These are phyloP conservation scores for Motacilla alba DNA, from an alignment of 2,113 vertebrate species.

Conservation along the genomic window DNA sequence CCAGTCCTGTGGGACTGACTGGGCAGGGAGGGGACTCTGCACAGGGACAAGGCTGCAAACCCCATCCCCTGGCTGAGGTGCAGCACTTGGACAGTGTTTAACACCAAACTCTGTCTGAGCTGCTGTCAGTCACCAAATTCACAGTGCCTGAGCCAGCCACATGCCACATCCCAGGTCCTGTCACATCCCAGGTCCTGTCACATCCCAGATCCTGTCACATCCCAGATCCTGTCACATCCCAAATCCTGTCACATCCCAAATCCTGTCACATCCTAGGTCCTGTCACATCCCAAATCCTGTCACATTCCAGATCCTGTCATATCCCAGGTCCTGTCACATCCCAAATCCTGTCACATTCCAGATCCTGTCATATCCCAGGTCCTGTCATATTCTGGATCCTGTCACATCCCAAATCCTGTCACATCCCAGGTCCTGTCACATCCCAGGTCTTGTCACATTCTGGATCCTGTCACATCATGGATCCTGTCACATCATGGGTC, in stretches of 20 bases:
- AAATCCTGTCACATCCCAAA: rapidly evolving
- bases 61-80: neutral
- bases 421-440: rapidly evolving
- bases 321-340: rapidly evolving
- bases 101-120: neutral
- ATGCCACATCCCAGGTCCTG: neutral
- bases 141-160: neutral
- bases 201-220: neutral
- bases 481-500: rapidly evolving
- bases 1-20: rapidly evolving
- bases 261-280: rapidly evolving
- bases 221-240: neutral
- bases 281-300: rapidly evolving
- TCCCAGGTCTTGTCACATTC: rapidly evolving
- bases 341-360: neutral
- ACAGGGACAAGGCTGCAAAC: neutral
- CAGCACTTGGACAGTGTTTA: neutral
- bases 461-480: rapidly evolving
- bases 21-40: neutral
- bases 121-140: neutral
- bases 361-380: neutral
- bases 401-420: neutral
- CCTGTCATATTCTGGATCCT: neutral
- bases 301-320: rapidly evolving
- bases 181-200: neutral